Evolutionary conservation across 2,888 invertebrate genomes (phyloP).

Genomic region (Apamea crenata): DNA sequence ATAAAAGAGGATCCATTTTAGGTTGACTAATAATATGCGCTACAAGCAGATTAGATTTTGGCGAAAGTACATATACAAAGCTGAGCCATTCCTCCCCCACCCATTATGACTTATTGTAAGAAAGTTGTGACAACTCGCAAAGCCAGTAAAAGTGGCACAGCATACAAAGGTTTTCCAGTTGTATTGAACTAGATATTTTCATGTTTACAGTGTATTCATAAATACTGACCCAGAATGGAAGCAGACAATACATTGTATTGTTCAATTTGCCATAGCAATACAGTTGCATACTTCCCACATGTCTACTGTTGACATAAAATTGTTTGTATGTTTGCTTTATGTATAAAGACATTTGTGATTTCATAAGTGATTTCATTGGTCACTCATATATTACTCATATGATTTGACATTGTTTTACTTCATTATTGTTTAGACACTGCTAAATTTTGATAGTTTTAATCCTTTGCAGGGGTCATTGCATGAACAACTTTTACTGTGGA

Average conservation of each 20-base stretch:
- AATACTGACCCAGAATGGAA: conserved; percentile 15
- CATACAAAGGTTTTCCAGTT: neutral
- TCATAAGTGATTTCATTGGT: neutral
- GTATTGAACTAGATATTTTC: neutral
- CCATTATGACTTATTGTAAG: neutral
- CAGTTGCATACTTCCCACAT: conserved; percentile 5
- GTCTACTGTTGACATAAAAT: conserved; percentile 15
- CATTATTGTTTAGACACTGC: neutral
- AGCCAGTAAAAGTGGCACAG: conserved; percentile 17
- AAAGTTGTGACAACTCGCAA: conserved; percentile 12
- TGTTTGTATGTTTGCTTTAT: conserved; percentile 1
- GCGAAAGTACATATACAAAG: neutral
- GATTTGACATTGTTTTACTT: neutral
- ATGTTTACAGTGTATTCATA: conserved; percentile 11
- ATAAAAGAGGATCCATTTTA: too few relatives aligned
- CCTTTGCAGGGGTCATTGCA: neutral
- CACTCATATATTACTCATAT: too few relatives aligned
- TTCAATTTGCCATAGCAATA: conserved; percentile 38
- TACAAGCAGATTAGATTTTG: too few relatives aligned
- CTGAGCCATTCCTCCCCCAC: neutral
- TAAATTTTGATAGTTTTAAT: neutral
- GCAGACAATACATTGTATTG: conserved; percentile 44
- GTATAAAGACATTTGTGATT: neutral
- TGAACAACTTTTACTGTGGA: neutral
- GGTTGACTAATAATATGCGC: too few relatives aligned